phyloP scores from a whole-genome alignment of 1,140 invertebrate genomes.

The Oncopeltus fasciatus region DNA sequence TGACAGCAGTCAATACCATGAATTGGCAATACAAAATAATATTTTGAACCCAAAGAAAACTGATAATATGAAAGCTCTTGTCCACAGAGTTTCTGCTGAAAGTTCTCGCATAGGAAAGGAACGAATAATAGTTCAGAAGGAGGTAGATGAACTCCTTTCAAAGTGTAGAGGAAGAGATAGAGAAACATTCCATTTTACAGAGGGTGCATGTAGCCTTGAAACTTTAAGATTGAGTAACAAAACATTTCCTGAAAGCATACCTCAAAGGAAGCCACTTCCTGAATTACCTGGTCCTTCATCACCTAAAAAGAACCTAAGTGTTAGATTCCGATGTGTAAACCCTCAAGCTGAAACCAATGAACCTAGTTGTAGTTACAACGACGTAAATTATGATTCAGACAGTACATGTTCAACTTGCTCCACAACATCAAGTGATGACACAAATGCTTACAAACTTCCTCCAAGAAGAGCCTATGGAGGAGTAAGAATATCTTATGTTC shows the following conservation, averaged over 20 bases:
- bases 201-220: constrained; percentile 33
- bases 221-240: constrained; percentile 29
- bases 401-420: constrained; percentile 77
- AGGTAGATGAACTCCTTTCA: constrained; percentile 35
- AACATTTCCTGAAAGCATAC: constrained; percentile 9
- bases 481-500: constrained; percentile 75
- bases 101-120: constrained; percentile 7
- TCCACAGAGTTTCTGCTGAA: not conserved
- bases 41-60: not conserved
- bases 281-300: not conserved
- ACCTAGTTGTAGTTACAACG: constrained; percentile 22
- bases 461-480: constrained; percentile 67
- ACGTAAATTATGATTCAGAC: constrained; percentile 41
- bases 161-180: constrained; percentile 35
- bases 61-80: not conserved
- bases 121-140: constrained; percentile 20
- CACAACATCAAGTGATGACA: constrained; percentile 65
- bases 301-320: constrained; percentile 14
- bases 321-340: constrained; percentile 17
- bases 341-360: constrained; percentile 16
- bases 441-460: constrained; percentile 66
- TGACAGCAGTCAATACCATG: not conserved
- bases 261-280: not conserved
- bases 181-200: constrained; percentile 40
- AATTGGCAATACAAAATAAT: not conserved